These are phyloP conservation scores for Eupithecia abbreviata DNA, from an alignment of 2,888 invertebrate species.

Conservation along the genomic window DNA sequence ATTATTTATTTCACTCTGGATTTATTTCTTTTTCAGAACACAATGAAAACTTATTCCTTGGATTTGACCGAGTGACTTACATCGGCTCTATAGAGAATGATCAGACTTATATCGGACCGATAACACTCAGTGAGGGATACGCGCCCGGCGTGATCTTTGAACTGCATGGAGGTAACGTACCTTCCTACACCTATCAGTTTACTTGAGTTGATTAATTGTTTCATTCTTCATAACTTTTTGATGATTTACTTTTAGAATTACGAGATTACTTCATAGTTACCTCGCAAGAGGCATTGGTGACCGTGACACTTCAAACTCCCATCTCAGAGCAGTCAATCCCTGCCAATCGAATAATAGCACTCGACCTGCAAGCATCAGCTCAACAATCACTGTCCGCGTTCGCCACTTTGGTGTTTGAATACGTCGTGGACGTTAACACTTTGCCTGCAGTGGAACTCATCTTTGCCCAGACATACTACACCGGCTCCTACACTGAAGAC, in stretches of 20 bases:
- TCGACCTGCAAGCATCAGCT: slow-evolving; percentile 24
- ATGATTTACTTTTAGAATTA: slow-evolving; percentile 34
- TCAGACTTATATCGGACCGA: slow-evolving; percentile 39
- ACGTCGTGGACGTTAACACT: slow-evolving; percentile 11
- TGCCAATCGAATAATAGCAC: slow-evolving; percentile 16
- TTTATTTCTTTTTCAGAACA: slow-evolving; percentile 19
- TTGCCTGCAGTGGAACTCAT: slow-evolving; percentile 2
- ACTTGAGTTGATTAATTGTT: neutral
- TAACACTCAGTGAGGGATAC: slow-evolving; percentile 51
- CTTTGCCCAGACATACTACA: neutral
- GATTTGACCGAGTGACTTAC: slow-evolving; percentile 50
- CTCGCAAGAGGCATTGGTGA: slow-evolving; percentile 32
- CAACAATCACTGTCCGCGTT: slow-evolving; percentile 15
- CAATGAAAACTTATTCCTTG: slow-evolving; percentile 40
- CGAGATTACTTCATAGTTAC: slow-evolving; percentile 33
- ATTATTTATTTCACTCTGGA: neutral
- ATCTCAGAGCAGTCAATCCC: slow-evolving; percentile 31
- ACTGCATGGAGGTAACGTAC: slow-evolving; percentile 49
- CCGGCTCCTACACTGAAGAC: slow-evolving; percentile 6
- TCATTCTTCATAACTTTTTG: neutral
- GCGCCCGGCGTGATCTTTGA: slow-evolving; percentile 46
- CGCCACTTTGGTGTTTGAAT: slow-evolving; percentile 29
- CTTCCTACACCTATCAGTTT: neutral
- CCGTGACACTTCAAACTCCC: slow-evolving; percentile 23
- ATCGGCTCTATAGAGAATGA: slow-evolving; percentile 46